These are phyloP conservation scores for Parnassius mnemosyne DNA, from an alignment of 2,888 invertebrate genomes.

Conservation along the genomic window DNA sequence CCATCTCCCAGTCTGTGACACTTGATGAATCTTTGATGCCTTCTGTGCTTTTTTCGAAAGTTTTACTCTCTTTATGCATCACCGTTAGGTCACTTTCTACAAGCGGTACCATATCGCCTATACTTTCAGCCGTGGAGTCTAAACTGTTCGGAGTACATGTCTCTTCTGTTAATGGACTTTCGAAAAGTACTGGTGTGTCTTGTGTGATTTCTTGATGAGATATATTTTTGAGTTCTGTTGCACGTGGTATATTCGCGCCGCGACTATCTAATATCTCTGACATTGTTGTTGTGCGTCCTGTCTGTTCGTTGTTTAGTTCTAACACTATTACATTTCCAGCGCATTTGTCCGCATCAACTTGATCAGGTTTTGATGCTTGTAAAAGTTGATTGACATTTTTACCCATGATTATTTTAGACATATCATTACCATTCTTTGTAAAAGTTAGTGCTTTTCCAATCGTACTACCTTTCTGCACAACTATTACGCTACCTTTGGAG, in stretches of 20 bases:
- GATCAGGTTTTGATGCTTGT: slow-evolving; percentile 65
- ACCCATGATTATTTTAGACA: slow-evolving; percentile 77
- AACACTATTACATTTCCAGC: slow-evolving; percentile 72
- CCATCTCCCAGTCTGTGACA: slow-evolving; percentile 82
- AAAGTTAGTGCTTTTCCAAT: slow-evolving; percentile 74
- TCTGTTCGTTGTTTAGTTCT: slow-evolving; percentile 72
- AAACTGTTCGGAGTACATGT: slow-evolving; percentile 67
- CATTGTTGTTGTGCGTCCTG: slow-evolving; percentile 69
- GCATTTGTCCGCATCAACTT: slow-evolving; percentile 56
- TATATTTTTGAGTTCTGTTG: slow-evolving; percentile 43
- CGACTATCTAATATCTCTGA: slow-evolving; percentile 72
- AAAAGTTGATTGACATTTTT: slow-evolving; percentile 73
- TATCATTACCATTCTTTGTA: slow-evolving; percentile 70
- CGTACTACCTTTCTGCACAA: slow-evolving; percentile 80
- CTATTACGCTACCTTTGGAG: slow-evolving; percentile 80
- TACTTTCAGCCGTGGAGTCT: slow-evolving; percentile 65
- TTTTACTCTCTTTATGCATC: slow-evolving; percentile 50
- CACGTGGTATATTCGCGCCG: slow-evolving; percentile 39
- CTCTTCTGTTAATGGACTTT: slow-evolving; percentile 61
- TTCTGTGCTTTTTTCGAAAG: slow-evolving; percentile 56
- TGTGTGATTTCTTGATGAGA: slow-evolving; percentile 66
- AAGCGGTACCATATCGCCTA: slow-evolving; percentile 59
- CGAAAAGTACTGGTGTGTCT: slow-evolving; percentile 80
- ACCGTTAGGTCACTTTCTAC: slow-evolving; percentile 51
- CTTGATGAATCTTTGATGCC: slow-evolving; percentile 63